A percentile compares a stretch with the other conserved stretches of the same genome.
Evolutionary conservation across 2,888 invertebrate genomes (phyloP).

Genomic region (Ligdia adustata): DNA sequence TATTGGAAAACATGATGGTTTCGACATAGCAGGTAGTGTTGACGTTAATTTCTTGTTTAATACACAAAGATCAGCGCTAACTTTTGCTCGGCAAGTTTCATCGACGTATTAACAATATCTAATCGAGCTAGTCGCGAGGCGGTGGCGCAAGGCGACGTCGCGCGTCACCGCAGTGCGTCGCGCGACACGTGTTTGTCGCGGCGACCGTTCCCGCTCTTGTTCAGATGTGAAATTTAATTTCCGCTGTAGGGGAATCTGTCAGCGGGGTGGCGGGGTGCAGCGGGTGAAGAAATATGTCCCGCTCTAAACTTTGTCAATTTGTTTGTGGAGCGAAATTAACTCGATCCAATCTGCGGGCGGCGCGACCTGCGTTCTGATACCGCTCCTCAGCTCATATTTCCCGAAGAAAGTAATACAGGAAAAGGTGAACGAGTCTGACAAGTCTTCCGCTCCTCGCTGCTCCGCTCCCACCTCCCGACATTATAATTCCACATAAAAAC

Average conservation of each 20-base stretch:
- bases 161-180: constrained; percentile 45
- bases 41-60: constrained; percentile 15
- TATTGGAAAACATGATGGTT: background rate
- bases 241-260: constrained; percentile 79
- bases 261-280: constrained; percentile 52
- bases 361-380: constrained; percentile 70
- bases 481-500: constrained; percentile 38
- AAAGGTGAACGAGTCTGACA: constrained; percentile 51
- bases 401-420: constrained; percentile 55
- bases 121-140: constrained; percentile 55
- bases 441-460: constrained; percentile 35
- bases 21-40: too few relatives aligned
- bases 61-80: constrained; percentile 29
- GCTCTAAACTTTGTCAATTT: constrained; percentile 84
- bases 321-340: constrained; percentile 84
- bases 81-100: constrained; percentile 30
- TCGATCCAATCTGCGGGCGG: constrained; percentile 81
- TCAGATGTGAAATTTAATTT: constrained; percentile 84
- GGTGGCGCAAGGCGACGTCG: constrained; percentile 36
- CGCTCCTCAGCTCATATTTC: constrained; percentile 66
- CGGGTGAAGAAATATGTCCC: constrained; percentile 81
- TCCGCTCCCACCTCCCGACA: too few relatives aligned
- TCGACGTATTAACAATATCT: constrained; percentile 43
- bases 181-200: constrained; percentile 69
- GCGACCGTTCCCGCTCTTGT: constrained; percentile 75